phyloP scores from a whole-genome alignment of 2,113 vertebrate species.

The Pseudorectes ferrugineus region DNA sequence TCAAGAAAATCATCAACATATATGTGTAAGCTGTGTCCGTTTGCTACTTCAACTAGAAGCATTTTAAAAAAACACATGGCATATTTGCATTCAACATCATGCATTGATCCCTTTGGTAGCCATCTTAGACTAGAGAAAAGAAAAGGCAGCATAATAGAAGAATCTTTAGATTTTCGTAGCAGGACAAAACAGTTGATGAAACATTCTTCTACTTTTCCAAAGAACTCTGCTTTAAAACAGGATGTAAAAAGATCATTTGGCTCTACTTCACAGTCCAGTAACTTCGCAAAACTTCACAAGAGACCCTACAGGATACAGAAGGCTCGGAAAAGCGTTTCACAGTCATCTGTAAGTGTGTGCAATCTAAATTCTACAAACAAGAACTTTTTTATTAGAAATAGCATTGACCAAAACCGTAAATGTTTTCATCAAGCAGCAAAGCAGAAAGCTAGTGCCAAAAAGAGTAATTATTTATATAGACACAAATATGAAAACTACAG shows the following conservation, averaged over 20 bases:
- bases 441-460: slow-evolving; percentile 79
- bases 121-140: slow-evolving; percentile 74
- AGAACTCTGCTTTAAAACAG: slow-evolving; percentile 82
- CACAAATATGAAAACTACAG: slow-evolving; percentile 74
- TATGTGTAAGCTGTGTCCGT: slow-evolving; percentile 80
- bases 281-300: slow-evolving; percentile 82
- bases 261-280: slow-evolving; percentile 70
- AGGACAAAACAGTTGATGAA: slow-evolving; percentile 72
- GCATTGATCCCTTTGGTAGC: slow-evolving; percentile 69
- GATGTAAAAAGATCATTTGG: slow-evolving; percentile 76
- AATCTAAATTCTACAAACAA: slow-evolving; percentile 75
- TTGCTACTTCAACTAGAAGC: slow-evolving; percentile 75
- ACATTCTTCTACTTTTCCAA: slow-evolving; percentile 78
- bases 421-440: slow-evolving; percentile 77
- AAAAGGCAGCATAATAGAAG: slow-evolving; percentile 68
- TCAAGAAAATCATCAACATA: slow-evolving; percentile 73
- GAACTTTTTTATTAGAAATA: slow-evolving; percentile 75
- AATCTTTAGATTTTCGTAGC: slow-evolving; percentile 64
- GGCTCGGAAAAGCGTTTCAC: slow-evolving; percentile 79
- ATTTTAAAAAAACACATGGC: slow-evolving; percentile 80
- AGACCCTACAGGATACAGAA: slow-evolving; percentile 82
- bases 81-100: slow-evolving; percentile 74
- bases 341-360: slow-evolving; percentile 73
- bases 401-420: slow-evolving; percentile 79
- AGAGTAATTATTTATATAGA: slow-evolving; percentile 77